phyloP scores from a whole-genome alignment of 2,797 vertebrate species.

The Macrochelys suwanniensis region DNA sequence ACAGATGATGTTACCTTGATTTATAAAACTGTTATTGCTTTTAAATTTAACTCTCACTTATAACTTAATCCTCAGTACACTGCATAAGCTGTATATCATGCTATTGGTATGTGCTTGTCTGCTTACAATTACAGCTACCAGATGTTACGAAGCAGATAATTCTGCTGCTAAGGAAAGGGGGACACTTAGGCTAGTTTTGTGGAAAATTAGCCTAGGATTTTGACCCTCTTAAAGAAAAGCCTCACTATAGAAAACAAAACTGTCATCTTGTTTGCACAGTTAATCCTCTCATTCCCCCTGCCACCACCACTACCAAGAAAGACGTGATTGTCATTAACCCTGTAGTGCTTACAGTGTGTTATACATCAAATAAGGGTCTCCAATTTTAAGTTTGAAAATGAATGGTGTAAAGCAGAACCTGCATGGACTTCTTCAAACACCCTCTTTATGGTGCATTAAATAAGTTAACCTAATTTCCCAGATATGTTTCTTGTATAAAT shows the following conservation, averaged over 20 bases:
- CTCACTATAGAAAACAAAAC: neutral
- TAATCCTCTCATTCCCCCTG: neutral
- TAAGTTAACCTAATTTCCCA: neutral
- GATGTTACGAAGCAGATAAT: slow-evolving; percentile 39
- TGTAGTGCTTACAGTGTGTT: neutral
- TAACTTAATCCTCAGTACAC: neutral
- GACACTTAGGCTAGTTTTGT: neutral
- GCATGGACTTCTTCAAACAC: neutral
- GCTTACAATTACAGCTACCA: slow-evolving; percentile 63
- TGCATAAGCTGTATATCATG: slow-evolving; percentile 28
- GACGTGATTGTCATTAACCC: neutral
- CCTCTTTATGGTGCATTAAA: neutral
- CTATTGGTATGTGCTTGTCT: neutral
- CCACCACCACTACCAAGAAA: neutral
- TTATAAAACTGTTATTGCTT: slow-evolving; percentile 44
- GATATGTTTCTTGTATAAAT: neutral
- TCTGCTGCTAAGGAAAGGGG: neutral
- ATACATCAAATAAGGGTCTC: neutral
- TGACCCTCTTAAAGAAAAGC: fast-evolving
- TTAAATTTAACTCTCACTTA: slow-evolving; percentile 36
- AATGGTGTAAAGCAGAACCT: neutral
- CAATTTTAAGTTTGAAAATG: neutral
- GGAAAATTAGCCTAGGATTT: neutral
- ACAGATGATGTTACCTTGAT: slow-evolving; percentile 24
- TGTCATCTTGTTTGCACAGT: neutral